Base-by-base conservation (phyloP, 92 coral and sea anemone genomes). In the Epizoanthus stellaris region DNA sequence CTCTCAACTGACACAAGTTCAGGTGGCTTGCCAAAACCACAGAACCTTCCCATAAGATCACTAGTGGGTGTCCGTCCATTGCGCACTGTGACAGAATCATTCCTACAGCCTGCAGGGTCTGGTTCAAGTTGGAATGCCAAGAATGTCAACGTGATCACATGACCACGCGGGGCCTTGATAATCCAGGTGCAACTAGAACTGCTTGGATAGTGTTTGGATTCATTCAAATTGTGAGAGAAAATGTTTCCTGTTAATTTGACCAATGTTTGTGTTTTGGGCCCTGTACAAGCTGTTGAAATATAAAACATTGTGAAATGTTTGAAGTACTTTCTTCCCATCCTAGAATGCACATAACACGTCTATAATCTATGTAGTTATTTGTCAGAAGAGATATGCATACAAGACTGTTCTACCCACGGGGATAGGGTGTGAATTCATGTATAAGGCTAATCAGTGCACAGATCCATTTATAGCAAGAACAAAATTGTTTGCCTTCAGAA, bases 41-140 rank as follows among this genome's bases (percentile, higher is more conserved):
- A 75, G 64, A 75, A 75, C 39, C 2, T 56, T 21, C 80, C 80
- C 21, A 75, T 23, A 30, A 57, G 19, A 54, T 75, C 23, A 30
- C 66, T 57, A 3, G 67, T 75, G 17, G 67, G 47, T 57, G 66
- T 23, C 21, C 53, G 47, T 56, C 80, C 80, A 56, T 64, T 38
- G 13, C 23, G 15, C 66, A 75, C 80, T 30, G 65, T 5, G 6
- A 75, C 0, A 25, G 80, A 75, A 21, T 75, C 80, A 47, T 75
- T 75, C 23, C 5, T 75, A 58, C 80, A 75, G 3, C 65, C 66
- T 30, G 3, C 12, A 1, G 65, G 47, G 17, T 75, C 80, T 15
- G 80, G 66, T n/a, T 75, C 80, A 54, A 75, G 80, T 19, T 75
- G 80, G 80, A 75, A 75, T 14, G 43, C 58, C 61, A 75, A 57